Conservation (phyloP, 2,888 invertebrate genomes). For the Achlya flavicornis region DNA sequence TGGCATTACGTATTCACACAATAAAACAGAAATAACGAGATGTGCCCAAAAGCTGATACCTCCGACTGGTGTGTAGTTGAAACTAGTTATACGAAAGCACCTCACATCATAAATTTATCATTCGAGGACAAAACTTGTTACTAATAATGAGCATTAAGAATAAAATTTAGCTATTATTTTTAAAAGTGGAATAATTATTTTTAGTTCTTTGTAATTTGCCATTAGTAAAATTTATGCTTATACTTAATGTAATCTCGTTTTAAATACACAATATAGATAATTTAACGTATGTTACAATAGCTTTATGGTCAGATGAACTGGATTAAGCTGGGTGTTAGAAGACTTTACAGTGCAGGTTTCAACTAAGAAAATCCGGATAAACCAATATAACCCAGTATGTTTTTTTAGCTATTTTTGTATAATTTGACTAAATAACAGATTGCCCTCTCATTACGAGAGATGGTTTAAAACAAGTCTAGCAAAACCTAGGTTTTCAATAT, state of each 20-base stretch:
- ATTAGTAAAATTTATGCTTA: background rate
- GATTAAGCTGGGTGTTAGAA: background rate
- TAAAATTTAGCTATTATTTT: background rate
- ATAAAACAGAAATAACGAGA: conserved; percentile 81
- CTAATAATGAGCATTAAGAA: conserved; percentile 32
- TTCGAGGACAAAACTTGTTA: conserved; percentile 39
- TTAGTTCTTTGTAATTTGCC: background rate
- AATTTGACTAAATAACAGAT: too few species aligned
- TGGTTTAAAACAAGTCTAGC: too few species aligned
- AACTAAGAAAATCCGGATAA: too few species aligned
- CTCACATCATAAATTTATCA: conserved; percentile 32
- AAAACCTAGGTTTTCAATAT: too few species aligned
- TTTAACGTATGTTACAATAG: too few species aligned
- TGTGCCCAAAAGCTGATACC: conserved; percentile 48
- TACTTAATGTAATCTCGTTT: background rate
- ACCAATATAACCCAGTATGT: too few species aligned
- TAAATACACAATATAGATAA: too few species aligned
- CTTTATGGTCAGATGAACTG: background rate
- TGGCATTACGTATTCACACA: conserved; percentile 78
- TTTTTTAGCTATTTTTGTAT: too few species aligned
- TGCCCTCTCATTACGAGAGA: too few species aligned
- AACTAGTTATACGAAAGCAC: conserved; percentile 22
- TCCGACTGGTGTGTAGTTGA: conserved; percentile 17
- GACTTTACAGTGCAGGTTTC: too few species aligned
- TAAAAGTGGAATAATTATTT: conserved; percentile 29